Percentiles rank a stretch among this genome's conserved stretches.
Evolutionary conservation across 2,113 vertebrate genomes (phyloP).

Genomic region (Danio rerio): DNA sequence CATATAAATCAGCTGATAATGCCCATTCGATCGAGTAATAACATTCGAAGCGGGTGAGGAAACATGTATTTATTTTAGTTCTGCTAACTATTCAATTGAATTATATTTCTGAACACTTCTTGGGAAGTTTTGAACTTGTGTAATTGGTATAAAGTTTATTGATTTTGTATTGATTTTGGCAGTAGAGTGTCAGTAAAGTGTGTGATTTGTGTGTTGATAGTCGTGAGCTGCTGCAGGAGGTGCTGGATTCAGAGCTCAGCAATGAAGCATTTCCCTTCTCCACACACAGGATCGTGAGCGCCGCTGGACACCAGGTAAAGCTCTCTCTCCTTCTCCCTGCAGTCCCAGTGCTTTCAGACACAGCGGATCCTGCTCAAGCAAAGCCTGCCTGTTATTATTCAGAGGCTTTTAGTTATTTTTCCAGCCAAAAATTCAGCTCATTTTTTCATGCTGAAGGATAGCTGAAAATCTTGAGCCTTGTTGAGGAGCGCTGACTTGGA

Average conservation of each 20-base stretch:
- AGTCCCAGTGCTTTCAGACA: not conserved
- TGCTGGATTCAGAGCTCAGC: slow-evolving; percentile 88
- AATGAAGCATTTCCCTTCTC: slow-evolving; percentile 92
- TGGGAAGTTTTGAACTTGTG: too few relatives aligned
- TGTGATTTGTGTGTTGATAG: slow-evolving; percentile 68
- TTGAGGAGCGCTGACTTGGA: not conserved
- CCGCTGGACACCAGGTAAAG: slow-evolving; percentile 84
- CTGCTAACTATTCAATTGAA: too few relatives aligned
- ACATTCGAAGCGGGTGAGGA: too few relatives aligned
- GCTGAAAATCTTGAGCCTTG: too few relatives aligned
- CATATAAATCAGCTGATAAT: too few relatives aligned
- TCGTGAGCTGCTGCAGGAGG: slow-evolving; percentile 86
- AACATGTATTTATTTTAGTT: too few relatives aligned
- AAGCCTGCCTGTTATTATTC: not conserved
- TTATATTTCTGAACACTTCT: too few relatives aligned
- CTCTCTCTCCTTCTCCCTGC: not conserved
- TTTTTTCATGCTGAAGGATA: not conserved
- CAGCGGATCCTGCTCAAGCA: not conserved
- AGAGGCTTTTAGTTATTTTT: not conserved
- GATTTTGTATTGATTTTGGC: slow-evolving; percentile 4
- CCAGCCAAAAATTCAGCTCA: not conserved
- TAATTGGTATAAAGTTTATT: not conserved
- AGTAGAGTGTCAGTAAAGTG: not conserved
- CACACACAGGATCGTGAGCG: slow-evolving; percentile 83
- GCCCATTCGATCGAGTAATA: too few relatives aligned